Base-by-base conservation (phyloP, 2,888 invertebrate species). In the Drymonia ruficornis region DNA sequence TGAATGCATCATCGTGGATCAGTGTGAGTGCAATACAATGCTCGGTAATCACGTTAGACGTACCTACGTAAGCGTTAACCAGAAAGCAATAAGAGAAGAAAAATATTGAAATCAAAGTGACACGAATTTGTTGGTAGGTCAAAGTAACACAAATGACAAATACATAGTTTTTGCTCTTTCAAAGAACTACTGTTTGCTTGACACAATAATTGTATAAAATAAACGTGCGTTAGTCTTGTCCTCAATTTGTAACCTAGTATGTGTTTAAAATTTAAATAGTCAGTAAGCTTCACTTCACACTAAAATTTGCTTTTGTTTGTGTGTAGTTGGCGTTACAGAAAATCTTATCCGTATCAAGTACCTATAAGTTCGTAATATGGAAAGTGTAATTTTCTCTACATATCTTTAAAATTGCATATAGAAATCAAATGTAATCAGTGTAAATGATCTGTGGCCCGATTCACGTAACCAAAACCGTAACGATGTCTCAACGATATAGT, bases 321-420 rank as follows among this genome's bases (percentile, higher is more conserved):
- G 36, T n/a, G 36, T 36, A 31, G 31, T 31, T 36, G 36, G 11
- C n/a, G 36, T n/a, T 36, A 31, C 9, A 11, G 31, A 31, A 1
- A 2, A 2, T 31, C 12, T 31, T 31, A 31, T 36, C n/a, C n/a
- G 36, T 5, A n/a, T 36, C 34, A 2, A 13, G 12, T 29, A 31
- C 11, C 23, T 31, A 12, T 36, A n/a, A 13, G 34, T 4, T 36
- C 4, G 36, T 4, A 36, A 36, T 36, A 36, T 36, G n/a, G 36
- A 36, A 36, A n/a, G n/a, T 36, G 36, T 36, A 36, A 36, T 36
- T 36, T 36, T 36, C 36, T 36, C n/a, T n/a, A 13, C n/a, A 36
- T 36, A 36, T 2, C 13, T 36, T n/a, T n/a, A n/a, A 36, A n/a
- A 36, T 36, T 36, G 6, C n/a, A 31, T 3, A 36, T 36, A 3